Conservation (phyloP, 1,140 invertebrate genomes). For the Leptoteleia sp. region DNA sequence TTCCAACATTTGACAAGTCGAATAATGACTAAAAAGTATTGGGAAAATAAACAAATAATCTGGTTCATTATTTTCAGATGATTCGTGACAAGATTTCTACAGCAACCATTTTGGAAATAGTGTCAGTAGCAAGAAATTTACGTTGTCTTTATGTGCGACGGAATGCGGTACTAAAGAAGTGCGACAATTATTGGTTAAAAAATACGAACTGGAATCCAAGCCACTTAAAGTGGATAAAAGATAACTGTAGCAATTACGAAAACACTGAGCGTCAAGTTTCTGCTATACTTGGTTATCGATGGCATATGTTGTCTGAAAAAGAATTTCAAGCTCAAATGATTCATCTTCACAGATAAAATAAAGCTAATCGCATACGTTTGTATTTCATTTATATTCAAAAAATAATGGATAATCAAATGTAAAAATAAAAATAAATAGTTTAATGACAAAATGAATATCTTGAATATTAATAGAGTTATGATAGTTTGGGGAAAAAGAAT, state of each 20-base stretch:
- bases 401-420: too few relatives aligned
- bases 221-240: slow-evolving; percentile 86
- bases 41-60: too few relatives aligned
- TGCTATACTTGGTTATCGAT: slow-evolving; percentile 85
- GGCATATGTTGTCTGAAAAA: slow-evolving; percentile 88
- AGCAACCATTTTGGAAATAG: slow-evolving; percentile 88
- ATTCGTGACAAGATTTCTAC: slow-evolving; percentile 91
- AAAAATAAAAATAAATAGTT: too few relatives aligned
- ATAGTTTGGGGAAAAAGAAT: too few relatives aligned
- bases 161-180: slow-evolving; percentile 87
- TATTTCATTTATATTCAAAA: neutral
- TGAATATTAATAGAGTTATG: too few relatives aligned
- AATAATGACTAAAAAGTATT: too few relatives aligned
- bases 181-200: slow-evolving; percentile 84
- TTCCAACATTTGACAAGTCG: too few relatives aligned
- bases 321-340: slow-evolving; percentile 83
- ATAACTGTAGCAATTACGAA: slow-evolving; percentile 84
- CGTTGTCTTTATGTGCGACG: slow-evolving; percentile 85
- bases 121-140: slow-evolving; percentile 84
- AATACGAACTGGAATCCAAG: slow-evolving; percentile 85
- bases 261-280: slow-evolving; percentile 86
- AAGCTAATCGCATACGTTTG: neutral
- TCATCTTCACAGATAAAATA: slow-evolving; percentile 69
- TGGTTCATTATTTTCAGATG: slow-evolving; percentile 79
- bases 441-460: too few relatives aligned